phyloP scores from a whole-genome alignment of 2,113 vertebrate genomes.

The Corynorhinus townsendii region DNA sequence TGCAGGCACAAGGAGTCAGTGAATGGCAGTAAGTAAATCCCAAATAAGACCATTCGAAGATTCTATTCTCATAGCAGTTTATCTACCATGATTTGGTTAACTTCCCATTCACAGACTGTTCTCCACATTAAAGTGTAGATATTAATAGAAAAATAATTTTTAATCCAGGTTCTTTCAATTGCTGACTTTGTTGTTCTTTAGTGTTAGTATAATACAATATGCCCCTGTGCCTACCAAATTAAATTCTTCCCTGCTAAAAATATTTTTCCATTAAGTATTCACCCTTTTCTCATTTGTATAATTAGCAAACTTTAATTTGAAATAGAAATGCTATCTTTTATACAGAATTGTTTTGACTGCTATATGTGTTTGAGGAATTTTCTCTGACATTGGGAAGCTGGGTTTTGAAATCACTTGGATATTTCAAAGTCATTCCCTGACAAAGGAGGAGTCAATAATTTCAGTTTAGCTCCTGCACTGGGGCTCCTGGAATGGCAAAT shows the following conservation, averaged over 20 bases:
- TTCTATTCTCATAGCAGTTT: not conserved
- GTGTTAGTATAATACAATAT: not conserved
- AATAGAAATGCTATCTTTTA: slow-evolving; percentile 17
- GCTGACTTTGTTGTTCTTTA: not conserved
- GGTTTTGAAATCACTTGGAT: slow-evolving; percentile 13
- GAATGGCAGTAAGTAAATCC: not conserved
- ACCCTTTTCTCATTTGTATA: slow-evolving; percentile 45
- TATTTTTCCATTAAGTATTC: not conserved
- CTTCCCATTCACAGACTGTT: not conserved
- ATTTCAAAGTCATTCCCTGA: slow-evolving; percentile 41
- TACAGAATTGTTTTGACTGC: slow-evolving; percentile 45
- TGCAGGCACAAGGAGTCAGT: not conserved
- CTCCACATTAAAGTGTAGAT: not conserved
- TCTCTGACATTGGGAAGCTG: slow-evolving; percentile 16
- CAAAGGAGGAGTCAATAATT: slow-evolving; percentile 21
- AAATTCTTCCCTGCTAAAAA: slow-evolving; percentile 39
- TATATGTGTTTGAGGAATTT: not conserved
- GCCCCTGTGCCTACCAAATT: not conserved
- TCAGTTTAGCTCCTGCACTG: not conserved
- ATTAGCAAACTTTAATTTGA: slow-evolving; percentile 39
- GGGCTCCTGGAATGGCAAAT: not conserved
- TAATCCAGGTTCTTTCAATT: not conserved
- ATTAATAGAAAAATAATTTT: not conserved
- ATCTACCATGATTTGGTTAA: not conserved
- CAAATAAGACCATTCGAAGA: slow-evolving; percentile 8